These are phyloP conservation scores for Pelosia muscerda DNA, from an alignment of 2,888 invertebrate genomes.

Conservation along the genomic window DNA sequence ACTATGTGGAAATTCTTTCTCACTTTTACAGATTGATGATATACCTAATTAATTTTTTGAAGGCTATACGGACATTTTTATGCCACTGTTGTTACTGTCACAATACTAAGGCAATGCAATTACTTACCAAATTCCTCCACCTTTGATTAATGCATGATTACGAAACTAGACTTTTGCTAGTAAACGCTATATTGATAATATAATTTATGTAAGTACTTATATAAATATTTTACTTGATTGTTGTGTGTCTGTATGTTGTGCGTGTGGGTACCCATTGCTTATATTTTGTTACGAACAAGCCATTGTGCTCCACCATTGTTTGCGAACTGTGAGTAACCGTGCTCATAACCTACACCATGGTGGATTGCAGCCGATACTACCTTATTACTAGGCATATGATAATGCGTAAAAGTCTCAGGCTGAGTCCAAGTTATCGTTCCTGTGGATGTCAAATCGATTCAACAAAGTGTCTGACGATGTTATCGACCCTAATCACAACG, in stretches of 20 bases:
- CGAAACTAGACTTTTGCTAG: not conserved
- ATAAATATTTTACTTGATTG: slow-evolving; percentile 12
- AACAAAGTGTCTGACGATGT: too few relatives aligned
- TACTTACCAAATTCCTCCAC: not conserved
- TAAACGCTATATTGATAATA: slow-evolving; percentile 3
- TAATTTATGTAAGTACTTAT: slow-evolving; percentile 7
- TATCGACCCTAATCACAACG: too few relatives aligned
- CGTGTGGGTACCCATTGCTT: slow-evolving; percentile 58
- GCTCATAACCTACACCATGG: slow-evolving; percentile 44
- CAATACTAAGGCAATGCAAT: too few relatives aligned
- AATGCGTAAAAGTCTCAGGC: not conserved
- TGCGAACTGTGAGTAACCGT: slow-evolving; percentile 52
- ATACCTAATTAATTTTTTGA: not conserved
- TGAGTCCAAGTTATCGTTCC: not conserved
- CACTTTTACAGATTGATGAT: not conserved
- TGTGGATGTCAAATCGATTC: too few relatives aligned
- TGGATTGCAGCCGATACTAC: not conserved
- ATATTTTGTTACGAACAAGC: slow-evolving; percentile 65
- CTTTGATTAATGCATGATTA: not conserved
- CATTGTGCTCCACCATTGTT: slow-evolving; percentile 71
- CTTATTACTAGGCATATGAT: too few relatives aligned
- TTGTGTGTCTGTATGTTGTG: slow-evolving; percentile 27
- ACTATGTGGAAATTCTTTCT: too few relatives aligned
- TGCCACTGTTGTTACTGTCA: not conserved
- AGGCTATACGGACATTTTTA: not conserved